Conservation (phyloP, 2,888 invertebrate genomes). For the Chelonus formosanus region DNA sequence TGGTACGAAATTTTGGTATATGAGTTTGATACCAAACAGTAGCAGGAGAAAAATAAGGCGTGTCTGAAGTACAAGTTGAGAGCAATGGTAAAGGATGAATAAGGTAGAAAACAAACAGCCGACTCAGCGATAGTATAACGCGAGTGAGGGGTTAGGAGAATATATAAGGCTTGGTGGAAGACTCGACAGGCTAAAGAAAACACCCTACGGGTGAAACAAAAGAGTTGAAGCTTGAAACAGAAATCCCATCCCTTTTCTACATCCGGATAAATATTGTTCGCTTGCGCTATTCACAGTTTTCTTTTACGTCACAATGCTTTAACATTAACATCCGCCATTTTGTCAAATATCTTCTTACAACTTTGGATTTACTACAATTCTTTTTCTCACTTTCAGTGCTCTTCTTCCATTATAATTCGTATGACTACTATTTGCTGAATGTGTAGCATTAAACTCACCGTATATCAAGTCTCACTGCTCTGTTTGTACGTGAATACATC, state of each 20-base stretch:
- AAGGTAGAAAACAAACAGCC: constrained; percentile 28
- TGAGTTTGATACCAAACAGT: not conserved
- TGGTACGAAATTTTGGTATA: too few species aligned
- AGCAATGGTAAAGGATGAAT: constrained; percentile 15
- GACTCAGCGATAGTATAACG: constrained; percentile 18
- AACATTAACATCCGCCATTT: constrained; percentile 33
- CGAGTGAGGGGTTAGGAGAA: not conserved
- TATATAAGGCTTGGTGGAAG: constrained; percentile 16
- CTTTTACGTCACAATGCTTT: constrained; percentile 42
- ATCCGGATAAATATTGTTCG: constrained; percentile 44
- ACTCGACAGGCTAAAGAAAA: constrained; percentile 41
- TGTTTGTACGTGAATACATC: constrained; percentile 9
- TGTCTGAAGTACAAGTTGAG: constrained; percentile 12
- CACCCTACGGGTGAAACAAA: constrained; percentile 47
- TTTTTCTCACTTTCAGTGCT: constrained; percentile 16
- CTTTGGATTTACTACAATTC: constrained; percentile 21
- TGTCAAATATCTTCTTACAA: constrained; percentile 38
- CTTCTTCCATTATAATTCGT: constrained; percentile 12
- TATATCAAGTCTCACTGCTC: too few species aligned
- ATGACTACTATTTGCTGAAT: not conserved
- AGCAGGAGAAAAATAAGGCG: constrained; percentile 13
- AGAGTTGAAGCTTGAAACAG: constrained; percentile 48
- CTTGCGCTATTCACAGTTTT: constrained; percentile 44
- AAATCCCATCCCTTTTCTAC: constrained; percentile 41
- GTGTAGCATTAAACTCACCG: too few species aligned